Conservation (phyloP, 2,797 vertebrate species). For the Steatocranus sp. region DNA sequence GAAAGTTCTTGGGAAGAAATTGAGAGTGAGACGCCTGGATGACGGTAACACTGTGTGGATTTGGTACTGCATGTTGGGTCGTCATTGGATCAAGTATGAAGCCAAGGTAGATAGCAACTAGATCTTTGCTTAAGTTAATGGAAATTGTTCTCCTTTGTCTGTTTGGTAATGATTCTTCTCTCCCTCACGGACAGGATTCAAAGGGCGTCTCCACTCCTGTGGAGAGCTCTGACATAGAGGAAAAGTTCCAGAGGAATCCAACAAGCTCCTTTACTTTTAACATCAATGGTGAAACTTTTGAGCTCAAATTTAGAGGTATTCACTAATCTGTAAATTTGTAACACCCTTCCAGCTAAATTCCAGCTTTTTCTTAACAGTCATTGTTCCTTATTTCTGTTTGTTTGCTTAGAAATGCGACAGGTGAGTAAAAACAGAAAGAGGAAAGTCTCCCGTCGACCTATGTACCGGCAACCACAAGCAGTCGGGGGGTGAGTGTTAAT, state of each 20-base stretch:
- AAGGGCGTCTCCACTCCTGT: conserved; percentile 22
- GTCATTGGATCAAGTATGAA: conserved; percentile 56
- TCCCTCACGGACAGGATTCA: conserved; percentile 25
- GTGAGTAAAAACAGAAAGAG: conserved; percentile 34
- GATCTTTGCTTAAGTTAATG: not conserved
- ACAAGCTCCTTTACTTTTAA: conserved; percentile 22
- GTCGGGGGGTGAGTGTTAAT: conserved; percentile 19
- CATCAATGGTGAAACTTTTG: not conserved
- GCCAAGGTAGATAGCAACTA: conserved; percentile 39
- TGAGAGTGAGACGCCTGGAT: conserved; percentile 67
- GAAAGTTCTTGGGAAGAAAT: conserved; percentile 44
- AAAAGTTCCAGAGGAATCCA: conserved; percentile 39
- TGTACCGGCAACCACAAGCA: conserved; percentile 5
- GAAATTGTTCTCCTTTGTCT: not conserved
- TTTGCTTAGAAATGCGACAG: conserved; percentile 64
- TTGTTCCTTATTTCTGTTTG: not conserved
- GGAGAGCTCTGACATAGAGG: conserved; percentile 55
- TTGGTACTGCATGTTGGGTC: conserved; percentile 61
- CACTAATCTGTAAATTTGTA: not conserved
- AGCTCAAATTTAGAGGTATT: conserved; percentile 61
- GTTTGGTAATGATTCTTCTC: not conserved
- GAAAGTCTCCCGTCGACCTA: conserved; percentile 62
- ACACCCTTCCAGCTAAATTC: not conserved
- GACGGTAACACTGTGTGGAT: conserved; percentile 54
- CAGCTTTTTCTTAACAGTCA: not conserved